Evolutionary conservation across 2,113 vertebrate species (phyloP), one percentile per base, ranked within the genome.

Genomic region (Eurypyga helias): DNA sequence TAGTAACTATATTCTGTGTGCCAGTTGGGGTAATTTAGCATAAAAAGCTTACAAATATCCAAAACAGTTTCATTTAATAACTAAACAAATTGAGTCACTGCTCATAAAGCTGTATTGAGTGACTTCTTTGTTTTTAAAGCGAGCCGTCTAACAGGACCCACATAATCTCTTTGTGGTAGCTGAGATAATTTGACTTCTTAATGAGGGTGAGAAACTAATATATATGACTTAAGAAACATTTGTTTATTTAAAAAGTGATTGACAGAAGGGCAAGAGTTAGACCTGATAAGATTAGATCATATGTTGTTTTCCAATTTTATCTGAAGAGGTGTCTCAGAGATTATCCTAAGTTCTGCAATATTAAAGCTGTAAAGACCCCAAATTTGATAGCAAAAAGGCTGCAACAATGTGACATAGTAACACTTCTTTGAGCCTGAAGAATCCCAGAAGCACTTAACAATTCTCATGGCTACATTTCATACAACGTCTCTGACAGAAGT

Each of bases 141-240:
- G 81, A 73, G 6, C 7, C 41, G 58, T 72, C 55, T 84, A 82
- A 75, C 14, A 75, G 55, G 38, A 75, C 48, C 94, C 65, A 21
- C 13, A 31, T 60, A 82, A 76, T 87, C 17, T 21, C 20, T 29
- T 89, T 92, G 72, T 82, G 72, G 65, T 73, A 72, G 60, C 43
- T 95, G 81, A 91, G 72, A 83, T 90, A 91, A 91, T 90, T 70
- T 67, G 73, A 90, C 48, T 95, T 87, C 55, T 66, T 48, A 91
- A 84, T 71, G 43, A 89, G 18, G 10, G 19, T 51, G 57, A 87
- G 48, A 91, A 84, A 65, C 34, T 93, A 83, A 94, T 64, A 43
- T 36, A 78, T 84, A 89, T 67, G 52, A 87, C 73, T 77, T 67
- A 70, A 91, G 55, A 84, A 89, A 87, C 17, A 72, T 82, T 89